Evolutionary conservation across 2,797 vertebrate genomes (phyloP).

Genomic region (Brotula barbata): DNA sequence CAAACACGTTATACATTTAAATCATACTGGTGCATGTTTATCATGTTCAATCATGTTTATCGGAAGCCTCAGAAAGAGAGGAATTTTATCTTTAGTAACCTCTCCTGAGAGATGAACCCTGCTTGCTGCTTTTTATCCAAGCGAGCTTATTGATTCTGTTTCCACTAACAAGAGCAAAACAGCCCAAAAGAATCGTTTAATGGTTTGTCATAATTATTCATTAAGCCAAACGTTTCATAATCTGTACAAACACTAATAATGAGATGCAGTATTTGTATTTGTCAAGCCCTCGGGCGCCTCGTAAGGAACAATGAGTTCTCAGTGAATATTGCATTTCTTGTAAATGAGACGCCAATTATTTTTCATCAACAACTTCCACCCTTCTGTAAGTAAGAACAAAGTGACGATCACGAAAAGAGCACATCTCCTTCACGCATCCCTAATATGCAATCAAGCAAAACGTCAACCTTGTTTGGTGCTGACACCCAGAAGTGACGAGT

Average conservation of each 20-base stretch:
- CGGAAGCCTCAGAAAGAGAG: too few relatives aligned
- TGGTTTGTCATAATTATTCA: slow-evolving; percentile 41
- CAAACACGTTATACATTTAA: too few relatives aligned
- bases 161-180: slow-evolving; percentile 19
- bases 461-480: slow-evolving; percentile 61
- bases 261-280: slow-evolving; percentile 33
- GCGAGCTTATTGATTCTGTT: slow-evolving; percentile 20
- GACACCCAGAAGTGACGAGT: slow-evolving; percentile 57
- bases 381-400: slow-evolving; percentile 52
- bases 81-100: not conserved
- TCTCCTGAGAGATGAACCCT: too few relatives aligned
- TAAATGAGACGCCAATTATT: slow-evolving; percentile 57
- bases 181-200: slow-evolving; percentile 11
- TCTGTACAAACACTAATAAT: slow-evolving; percentile 39
- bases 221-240: slow-evolving; percentile 4
- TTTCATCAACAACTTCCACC: slow-evolving; percentile 55
- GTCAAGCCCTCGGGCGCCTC: slow-evolving; percentile 45
- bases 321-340: slow-evolving; percentile 50
- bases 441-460: slow-evolving; percentile 67
- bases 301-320: slow-evolving; percentile 51
- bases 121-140: not conserved
- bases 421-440: slow-evolving; percentile 31
- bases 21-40: too few relatives aligned
- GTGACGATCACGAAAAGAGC: slow-evolving; percentile 42
- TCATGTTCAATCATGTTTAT: too few relatives aligned